phyloP scores from a whole-genome alignment of 2,113 vertebrate genomes.

The Corvus hawaiiensis region DNA sequence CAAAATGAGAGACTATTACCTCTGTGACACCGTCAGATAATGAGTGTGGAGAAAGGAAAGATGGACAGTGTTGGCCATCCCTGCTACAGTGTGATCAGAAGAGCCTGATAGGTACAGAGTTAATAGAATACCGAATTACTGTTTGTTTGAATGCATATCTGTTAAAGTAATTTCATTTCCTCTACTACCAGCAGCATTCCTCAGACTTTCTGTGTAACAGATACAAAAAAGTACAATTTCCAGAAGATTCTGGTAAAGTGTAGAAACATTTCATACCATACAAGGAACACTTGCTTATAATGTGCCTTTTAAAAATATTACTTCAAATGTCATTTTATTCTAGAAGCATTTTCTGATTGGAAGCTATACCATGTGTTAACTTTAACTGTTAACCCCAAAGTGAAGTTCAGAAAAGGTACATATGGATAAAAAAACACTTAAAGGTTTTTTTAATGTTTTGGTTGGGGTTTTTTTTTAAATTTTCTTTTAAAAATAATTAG shows the following conservation, averaged over 20 bases:
- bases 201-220: background rate
- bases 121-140: background rate
- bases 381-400: background rate
- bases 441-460: background rate
- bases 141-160: background rate
- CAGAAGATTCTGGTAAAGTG: background rate
- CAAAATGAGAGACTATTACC: background rate
- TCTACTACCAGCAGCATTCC: background rate
- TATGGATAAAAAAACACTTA: background rate
- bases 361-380: background rate
- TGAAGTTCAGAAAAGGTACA: background rate
- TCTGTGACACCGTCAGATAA: background rate
- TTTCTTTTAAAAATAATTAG: background rate
- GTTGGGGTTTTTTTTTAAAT: too few relatives aligned
- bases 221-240: background rate
- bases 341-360: background rate
- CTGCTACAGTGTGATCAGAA: rapidly evolving
- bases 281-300: background rate
- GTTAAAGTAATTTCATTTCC: background rate
- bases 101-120: background rate
- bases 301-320: background rate
- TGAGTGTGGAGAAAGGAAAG: background rate
- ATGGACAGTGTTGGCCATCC: background rate
- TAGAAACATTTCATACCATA: background rate
- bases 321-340: background rate